A percentile compares a stretch with the other conserved stretches of the same genome.
Evolutionary conservation across 2,888 invertebrate genomes (phyloP).

Genomic region (Frankliniella fusca): DNA sequence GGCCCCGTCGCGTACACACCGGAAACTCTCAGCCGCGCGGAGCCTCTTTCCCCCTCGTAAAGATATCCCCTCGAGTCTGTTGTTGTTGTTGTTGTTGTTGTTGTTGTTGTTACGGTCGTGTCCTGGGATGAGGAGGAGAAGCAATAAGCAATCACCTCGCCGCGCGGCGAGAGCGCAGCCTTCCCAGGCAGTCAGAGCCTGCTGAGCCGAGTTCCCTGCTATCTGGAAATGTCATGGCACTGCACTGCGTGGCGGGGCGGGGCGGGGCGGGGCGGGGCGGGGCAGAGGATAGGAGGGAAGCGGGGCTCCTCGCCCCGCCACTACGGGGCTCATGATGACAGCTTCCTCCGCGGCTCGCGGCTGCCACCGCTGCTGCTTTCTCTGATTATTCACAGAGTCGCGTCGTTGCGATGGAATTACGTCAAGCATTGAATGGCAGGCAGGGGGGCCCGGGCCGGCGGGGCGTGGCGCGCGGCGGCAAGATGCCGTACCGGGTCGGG

Average conservation of each 20-base stretch:
- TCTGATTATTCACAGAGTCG: constrained; percentile 14
- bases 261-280: neutral
- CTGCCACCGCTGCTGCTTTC: constrained; percentile 1
- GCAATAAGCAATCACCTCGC: neutral
- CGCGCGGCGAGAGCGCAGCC: neutral
- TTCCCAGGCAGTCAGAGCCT: neutral
- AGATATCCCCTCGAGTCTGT: too few relatives aligned
- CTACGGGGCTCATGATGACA: neutral
- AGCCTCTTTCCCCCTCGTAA: too few relatives aligned
- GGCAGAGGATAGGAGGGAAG: neutral
- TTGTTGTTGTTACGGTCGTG: too few relatives aligned
- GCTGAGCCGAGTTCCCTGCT: neutral
- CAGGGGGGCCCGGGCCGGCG: neutral
- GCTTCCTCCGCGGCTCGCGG: neutral
- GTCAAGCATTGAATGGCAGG: neutral
- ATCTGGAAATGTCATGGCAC: constrained; percentile 16
- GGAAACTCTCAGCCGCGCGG: too few relatives aligned
- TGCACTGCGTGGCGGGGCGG: neutral
- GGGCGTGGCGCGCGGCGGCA: too few relatives aligned
- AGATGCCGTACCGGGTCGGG: too few relatives aligned
- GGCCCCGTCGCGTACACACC: too few relatives aligned
- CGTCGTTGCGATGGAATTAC: constrained; percentile 4
- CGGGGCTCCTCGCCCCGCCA: too few relatives aligned
- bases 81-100: too few relatives aligned
- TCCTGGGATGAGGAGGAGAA: too few relatives aligned